A percentile compares a stretch with the other conserved stretches of the same genome.
These are phyloP conservation scores for Pipistrellus kuhlii DNA, from an alignment of 2,797 vertebrate species.

Conservation along the genomic window DNA sequence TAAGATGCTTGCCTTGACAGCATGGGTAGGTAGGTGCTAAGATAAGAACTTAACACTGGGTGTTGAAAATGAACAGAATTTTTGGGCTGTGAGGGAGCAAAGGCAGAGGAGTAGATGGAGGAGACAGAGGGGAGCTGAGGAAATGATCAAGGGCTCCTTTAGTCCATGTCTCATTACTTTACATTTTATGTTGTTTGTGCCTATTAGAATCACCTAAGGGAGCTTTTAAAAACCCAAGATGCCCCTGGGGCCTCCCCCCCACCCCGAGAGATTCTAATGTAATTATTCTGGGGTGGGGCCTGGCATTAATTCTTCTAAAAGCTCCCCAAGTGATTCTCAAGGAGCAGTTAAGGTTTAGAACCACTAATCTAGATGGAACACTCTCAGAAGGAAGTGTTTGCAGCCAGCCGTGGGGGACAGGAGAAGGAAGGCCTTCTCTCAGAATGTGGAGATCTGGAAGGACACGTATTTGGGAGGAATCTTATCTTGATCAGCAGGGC, in stretches of 20 bases:
- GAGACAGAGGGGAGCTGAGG: not conserved
- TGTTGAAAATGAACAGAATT: not conserved
- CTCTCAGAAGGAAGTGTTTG: not conserved
- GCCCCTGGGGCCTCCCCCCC: not conserved
- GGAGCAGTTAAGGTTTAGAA: not conserved
- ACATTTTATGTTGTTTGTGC: conserved; percentile 14
- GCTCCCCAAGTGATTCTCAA: conserved; percentile 45
- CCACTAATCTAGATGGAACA: not conserved
- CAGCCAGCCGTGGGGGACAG: not conserved
- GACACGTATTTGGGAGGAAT: conserved; percentile 5
- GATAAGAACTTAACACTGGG: not conserved
- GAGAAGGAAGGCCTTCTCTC: not conserved
- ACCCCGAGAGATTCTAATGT: conserved; percentile 26
- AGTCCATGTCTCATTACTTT: not conserved
- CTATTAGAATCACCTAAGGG: conserved; percentile 9
- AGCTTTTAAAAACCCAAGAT: conserved; percentile 8
- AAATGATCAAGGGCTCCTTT: conserved; percentile 18
- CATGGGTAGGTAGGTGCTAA: conserved; percentile 46
- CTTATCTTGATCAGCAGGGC: not conserved
- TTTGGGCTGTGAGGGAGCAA: not conserved
- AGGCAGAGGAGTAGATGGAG: not conserved
- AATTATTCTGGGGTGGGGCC: not conserved
- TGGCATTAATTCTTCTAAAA: not conserved
- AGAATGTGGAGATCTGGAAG: not conserved
- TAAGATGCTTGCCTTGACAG: conserved; percentile 64